Base-by-base conservation (phyloP, 1,140 invertebrate species). In the Asbolus verrucosus region DNA sequence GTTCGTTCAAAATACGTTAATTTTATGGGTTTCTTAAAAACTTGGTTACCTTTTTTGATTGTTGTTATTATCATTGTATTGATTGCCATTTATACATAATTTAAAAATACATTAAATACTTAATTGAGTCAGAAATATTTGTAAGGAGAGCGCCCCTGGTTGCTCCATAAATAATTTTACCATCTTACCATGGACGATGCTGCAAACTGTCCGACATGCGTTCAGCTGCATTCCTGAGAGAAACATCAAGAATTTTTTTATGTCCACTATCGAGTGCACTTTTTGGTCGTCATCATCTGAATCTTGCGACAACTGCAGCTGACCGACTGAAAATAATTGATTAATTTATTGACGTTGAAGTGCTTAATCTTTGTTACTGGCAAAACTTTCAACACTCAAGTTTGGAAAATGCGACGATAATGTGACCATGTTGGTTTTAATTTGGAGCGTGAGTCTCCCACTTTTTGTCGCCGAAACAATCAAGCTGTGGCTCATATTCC, bases 11-110 rank as follows among this genome's bases (percentile, higher is more conserved):
- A 89, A 85, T 98, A 95, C 87, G 90, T 96, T 41, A 92, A 91
- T 83, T 82, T 91, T 78, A 80, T 79, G 46, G 92, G 86, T 31
- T 92, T 94, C 72, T 18, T 96, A 2, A 96, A 95, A 83, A 95
- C 94, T 0, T 97, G 94, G 94, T 67, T 93, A 24, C 95, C 95
- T 16, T 97, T 96, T 82, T 72, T 88, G 1, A n/a, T 82, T 94
- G 24, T 79, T 95, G 30, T 71, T 14, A 41, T 65, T 54, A 1
- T 73, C 24, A 60, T 72, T 63, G 15, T 75, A 21, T n/a, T 60
- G 39, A 19, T 18, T 4, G 6, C n/a, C 5, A 18, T 63, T 14
- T 41, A 24, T 39, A 30, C 39, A 21, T 46, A 65, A n/a, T n/a
- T n/a, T n/a, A n/a, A n/a, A n/a, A 19, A 65, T 50, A 39, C 50